phyloP scores from a whole-genome alignment of 2,113 vertebrate genomes.

The Bubo blakistoni region DNA sequence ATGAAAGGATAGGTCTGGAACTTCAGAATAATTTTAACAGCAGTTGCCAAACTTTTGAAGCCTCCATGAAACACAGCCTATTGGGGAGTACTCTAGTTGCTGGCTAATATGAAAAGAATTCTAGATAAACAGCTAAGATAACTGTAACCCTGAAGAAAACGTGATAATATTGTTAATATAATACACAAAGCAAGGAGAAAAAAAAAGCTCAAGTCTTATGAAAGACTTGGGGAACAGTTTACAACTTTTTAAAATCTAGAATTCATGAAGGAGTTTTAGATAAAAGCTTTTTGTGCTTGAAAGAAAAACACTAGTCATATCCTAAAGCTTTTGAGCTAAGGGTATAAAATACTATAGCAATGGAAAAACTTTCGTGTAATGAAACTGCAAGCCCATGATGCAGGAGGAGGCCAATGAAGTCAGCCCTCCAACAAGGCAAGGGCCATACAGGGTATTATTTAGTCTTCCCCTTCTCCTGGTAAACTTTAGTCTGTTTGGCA shows the following conservation, averaged over 20 bases:
- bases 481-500: background rate
- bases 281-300: background rate
- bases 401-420: background rate
- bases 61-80: background rate
- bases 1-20: slow-evolving; percentile 42
- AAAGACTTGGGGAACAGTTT: background rate
- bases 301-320: background rate
- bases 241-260: background rate
- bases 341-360: background rate
- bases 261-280: background rate
- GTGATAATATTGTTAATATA: background rate
- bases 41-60: slow-evolving; percentile 20
- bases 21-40: slow-evolving; percentile 29
- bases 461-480: background rate
- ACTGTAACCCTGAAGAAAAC: background rate
- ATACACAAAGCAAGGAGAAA: background rate
- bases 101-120: slow-evolving; percentile 4
- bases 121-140: background rate
- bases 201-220: background rate
- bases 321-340: background rate
- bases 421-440: background rate
- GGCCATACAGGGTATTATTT: background rate
- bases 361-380: background rate
- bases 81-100: background rate
- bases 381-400: background rate